Conservation (phyloP, 64 coral and sea anemone genomes). For the Stichodactyla mertensii region DNA sequence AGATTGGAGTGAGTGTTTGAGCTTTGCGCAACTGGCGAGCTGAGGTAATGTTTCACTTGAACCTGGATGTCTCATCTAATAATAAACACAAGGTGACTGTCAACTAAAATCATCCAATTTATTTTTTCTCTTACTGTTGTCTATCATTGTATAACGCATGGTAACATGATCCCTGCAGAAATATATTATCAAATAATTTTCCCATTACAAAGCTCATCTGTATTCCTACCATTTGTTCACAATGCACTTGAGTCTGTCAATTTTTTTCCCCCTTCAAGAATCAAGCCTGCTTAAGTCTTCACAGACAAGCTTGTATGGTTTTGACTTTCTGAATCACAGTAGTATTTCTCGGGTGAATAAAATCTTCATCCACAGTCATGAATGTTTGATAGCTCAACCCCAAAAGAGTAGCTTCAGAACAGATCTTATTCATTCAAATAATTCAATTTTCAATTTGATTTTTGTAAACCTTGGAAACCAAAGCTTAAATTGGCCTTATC, state of each 20-base stretch:
- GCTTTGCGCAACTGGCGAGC: neutral
- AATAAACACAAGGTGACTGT: neutral
- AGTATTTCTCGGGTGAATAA: neutral
- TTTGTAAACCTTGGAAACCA: neutral
- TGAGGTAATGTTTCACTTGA: conserved; percentile 16
- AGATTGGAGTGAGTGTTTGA: neutral
- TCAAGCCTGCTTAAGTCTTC: neutral
- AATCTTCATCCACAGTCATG: neutral
- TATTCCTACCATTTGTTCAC: neutral
- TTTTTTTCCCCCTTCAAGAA: neutral
- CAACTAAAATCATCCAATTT: neutral
- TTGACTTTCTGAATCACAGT: neutral
- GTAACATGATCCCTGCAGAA: neutral
- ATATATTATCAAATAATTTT: neutral
- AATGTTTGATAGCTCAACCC: neutral
- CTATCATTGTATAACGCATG: neutral
- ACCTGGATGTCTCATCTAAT: neutral
- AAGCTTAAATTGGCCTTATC: neutral
- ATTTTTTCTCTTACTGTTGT: neutral
- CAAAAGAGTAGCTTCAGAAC: neutral
- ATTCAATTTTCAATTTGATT: neutral
- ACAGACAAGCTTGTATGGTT: neutral
- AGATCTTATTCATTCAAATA: neutral
- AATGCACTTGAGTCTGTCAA: neutral
- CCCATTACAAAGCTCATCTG: neutral